Evolutionary conservation across 2,888 invertebrate genomes (phyloP).

Genomic region (Orthosia cruda): DNA sequence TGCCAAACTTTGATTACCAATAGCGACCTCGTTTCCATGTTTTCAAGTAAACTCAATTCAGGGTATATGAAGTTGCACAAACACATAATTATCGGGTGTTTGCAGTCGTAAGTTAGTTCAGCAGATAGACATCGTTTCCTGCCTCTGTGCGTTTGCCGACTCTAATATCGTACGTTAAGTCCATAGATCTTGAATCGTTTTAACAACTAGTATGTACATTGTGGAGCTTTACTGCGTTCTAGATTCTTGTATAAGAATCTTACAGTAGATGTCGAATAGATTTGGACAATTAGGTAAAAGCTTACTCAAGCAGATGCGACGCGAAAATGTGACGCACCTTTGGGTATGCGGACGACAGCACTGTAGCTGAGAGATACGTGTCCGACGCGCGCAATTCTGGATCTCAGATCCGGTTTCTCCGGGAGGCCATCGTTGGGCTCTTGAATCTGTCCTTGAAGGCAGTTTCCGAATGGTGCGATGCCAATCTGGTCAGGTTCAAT

Average conservation of each 20-base stretch:
- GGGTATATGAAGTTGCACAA: constrained; percentile 14
- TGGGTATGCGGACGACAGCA: too few relatives aligned
- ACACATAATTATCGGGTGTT: constrained; percentile 33
- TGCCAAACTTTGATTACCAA: background rate
- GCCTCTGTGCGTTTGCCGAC: constrained; percentile 10
- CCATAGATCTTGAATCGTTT: constrained; percentile 22
- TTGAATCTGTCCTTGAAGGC: too few relatives aligned
- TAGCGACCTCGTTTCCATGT: background rate
- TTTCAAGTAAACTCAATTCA: background rate
- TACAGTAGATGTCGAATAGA: too few relatives aligned
- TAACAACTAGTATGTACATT: background rate
- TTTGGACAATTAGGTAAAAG: background rate
- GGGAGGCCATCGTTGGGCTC: too few relatives aligned
- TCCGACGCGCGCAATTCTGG: too few relatives aligned
- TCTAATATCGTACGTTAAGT: constrained; percentile 19
- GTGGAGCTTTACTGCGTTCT: background rate
- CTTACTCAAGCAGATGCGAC: too few relatives aligned
- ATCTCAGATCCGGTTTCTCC: too few relatives aligned
- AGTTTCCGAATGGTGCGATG: too few relatives aligned
- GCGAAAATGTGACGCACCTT: too few relatives aligned
- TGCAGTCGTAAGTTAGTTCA: constrained; percentile 19
- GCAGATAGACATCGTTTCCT: constrained; percentile 30
- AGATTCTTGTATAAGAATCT: background rate
- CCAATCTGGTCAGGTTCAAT: too few relatives aligned
- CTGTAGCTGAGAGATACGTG: too few relatives aligned